Evolutionary conservation across 2,888 invertebrate genomes (phyloP).

Genomic region (Tribolium freemani): DNA sequence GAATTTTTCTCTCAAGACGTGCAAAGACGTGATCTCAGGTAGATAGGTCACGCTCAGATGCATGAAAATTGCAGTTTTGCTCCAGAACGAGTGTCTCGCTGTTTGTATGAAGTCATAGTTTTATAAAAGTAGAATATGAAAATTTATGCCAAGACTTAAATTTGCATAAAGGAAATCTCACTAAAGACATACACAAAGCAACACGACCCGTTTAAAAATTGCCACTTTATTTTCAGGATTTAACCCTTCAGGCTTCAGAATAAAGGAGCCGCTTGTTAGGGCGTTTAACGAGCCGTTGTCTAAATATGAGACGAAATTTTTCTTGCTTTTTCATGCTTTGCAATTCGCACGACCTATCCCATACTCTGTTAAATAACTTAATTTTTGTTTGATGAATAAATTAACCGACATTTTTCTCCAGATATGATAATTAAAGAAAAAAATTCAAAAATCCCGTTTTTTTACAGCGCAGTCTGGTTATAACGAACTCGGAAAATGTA

Average conservation of each 20-base stretch:
- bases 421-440: too few species aligned
- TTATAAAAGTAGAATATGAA: not conserved
- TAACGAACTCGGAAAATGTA: too few species aligned
- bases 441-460: too few species aligned
- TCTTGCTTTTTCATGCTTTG: not conserved
- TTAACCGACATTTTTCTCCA: too few species aligned
- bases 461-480: too few species aligned
- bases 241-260: not conserved
- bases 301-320: not conserved
- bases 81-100: not conserved
- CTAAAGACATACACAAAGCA: not conserved
- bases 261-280: conserved; percentile 1
- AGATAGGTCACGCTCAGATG: not conserved
- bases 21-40: not conserved
- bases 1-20: not conserved
- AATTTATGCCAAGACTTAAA: not conserved
- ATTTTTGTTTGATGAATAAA: too few species aligned
- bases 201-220: conserved; percentile 1
- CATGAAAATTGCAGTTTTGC: not conserved
- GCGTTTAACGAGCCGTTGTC: conserved; percentile 6
- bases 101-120: not conserved
- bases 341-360: too few species aligned
- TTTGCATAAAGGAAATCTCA: not conserved
- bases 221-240: conserved; percentile 5
- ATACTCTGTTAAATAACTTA: too few species aligned